Evolutionary conservation across 2,888 invertebrate species (phyloP).

Genomic region (Melinaea marsaeus): DNA sequence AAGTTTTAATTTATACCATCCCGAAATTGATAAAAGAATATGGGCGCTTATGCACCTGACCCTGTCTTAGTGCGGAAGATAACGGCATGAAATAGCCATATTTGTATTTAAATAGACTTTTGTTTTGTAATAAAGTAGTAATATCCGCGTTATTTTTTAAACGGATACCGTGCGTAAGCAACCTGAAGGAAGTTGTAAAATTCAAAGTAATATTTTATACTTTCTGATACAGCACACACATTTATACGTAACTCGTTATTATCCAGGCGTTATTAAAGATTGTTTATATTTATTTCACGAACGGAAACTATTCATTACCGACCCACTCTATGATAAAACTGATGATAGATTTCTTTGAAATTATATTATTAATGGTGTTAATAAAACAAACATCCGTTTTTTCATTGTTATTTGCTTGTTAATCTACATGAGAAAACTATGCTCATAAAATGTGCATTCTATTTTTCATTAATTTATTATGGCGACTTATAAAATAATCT

Average conservation of each 20-base stretch:
- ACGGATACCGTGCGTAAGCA: too few species aligned
- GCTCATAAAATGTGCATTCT: conserved; percentile 19
- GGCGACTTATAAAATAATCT: conserved; percentile 12
- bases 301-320: conserved; percentile 19
- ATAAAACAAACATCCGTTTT: conserved; percentile 26
- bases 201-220: neutral
- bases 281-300: conserved; percentile 6
- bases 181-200: neutral
- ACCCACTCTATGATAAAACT: conserved; percentile 14
- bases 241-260: neutral
- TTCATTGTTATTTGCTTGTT: conserved; percentile 17
- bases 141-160: too few species aligned
- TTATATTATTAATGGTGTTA: conserved; percentile 17
- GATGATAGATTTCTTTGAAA: conserved; percentile 13
- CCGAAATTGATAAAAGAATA: too few species aligned
- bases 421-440: conserved; percentile 15
- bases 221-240: neutral
- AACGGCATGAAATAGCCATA: too few species aligned
- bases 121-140: too few species aligned
- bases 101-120: too few species aligned
- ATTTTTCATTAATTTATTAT: conserved; percentile 18
- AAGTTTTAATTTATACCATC: too few species aligned
- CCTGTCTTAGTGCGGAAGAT: too few species aligned
- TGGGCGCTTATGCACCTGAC: too few species aligned
- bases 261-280: neutral